Evolutionary conservation across 1,140 invertebrate species (phyloP), one percentile per base, ranked within the genome.

Genomic region (Pseudomyrmex sp.): DNA sequence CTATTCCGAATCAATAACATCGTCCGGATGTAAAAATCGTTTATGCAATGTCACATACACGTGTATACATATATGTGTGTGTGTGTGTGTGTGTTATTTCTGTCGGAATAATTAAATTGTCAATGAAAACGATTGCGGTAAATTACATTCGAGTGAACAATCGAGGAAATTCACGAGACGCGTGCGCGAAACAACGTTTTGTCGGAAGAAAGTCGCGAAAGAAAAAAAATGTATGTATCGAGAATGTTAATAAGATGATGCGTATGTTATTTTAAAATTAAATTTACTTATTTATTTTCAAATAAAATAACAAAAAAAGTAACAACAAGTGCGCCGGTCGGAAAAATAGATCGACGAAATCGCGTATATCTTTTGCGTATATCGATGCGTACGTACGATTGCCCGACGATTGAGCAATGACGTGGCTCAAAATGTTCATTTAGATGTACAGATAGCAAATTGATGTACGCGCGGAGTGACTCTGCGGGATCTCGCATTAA

Each of bases 381-480:
- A 66, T 76, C 73, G 50, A 76, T 66, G 35, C 35, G 35, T 18
- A 35, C 59, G 15, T 20, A 63, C 73, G 26, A 26, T 26, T 26
- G 5, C 35, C 35, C 35, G 62, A 76, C 65, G 73, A 76, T 76
- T 76, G 61, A 76, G 73, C 48, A 76, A 76, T 76, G 73, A 76
- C 73, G 61, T 52, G n/a, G 73, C 73, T 76, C 35, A 61, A 76
- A 76, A 76, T 76, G 23, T 76, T 76, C 74, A 66, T 76, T 76
- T 76, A 76, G 74, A 76, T 76, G 46, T 76, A 76, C 61, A 65
- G 74, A 76, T 76, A 76, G 46, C 46, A 76, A 66, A 76, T 76
- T 76, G 74, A 76, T 76, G 66, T 65, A 76, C 52, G 62, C 58
- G 65, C 61, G 26, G 35, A 35, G 35, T 76, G 74, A 76, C 74